A percentile compares a stretch with the other conserved stretches of the same genome.
These are phyloP conservation scores for Venusia cambrica DNA, from an alignment of 2,888 invertebrate species.

Conservation along the genomic window DNA sequence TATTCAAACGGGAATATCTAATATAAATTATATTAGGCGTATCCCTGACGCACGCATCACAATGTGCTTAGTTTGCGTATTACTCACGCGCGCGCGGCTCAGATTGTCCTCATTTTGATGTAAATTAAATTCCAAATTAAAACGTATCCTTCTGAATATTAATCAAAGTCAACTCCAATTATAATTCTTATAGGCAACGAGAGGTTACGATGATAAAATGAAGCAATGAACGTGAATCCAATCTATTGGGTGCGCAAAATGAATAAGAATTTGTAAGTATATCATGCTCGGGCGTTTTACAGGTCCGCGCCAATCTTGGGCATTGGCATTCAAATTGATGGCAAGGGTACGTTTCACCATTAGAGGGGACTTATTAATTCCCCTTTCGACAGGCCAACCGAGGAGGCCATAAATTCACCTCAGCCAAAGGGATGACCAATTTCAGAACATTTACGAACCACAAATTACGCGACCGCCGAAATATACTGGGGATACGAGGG, in stretches of 20 bases:
- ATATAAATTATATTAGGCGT: too few relatives aligned
- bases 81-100: constrained; percentile 13
- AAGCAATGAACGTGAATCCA: constrained; percentile 53
- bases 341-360: constrained; percentile 80
- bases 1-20: too few relatives aligned
- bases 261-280: constrained; percentile 68
- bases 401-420: constrained; percentile 79
- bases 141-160: constrained; percentile 23
- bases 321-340: constrained; percentile 80
- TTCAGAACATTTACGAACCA: constrained; percentile 81
- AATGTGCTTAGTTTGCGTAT: constrained; percentile 6
- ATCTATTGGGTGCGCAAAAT: constrained; percentile 61
- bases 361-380: constrained; percentile 80
- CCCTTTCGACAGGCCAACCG: constrained; percentile 80
- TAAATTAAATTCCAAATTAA: constrained; percentile 27
- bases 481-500: constrained; percentile 72
- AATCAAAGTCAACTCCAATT: constrained; percentile 33
- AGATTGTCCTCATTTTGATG: constrained; percentile 19
- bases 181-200: constrained; percentile 30
- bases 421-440: constrained; percentile 82
- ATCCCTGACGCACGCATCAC: too few relatives aligned
- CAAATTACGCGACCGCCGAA: constrained; percentile 80
- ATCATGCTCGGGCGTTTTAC: constrained; percentile 66
- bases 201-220: constrained; percentile 47
- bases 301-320: constrained; percentile 69